Percentiles rank a stretch among this genome's conserved stretches.
These are phyloP conservation scores for Hypomecis punctinalis DNA, from an alignment of 2,888 invertebrate species.

Conservation along the genomic window DNA sequence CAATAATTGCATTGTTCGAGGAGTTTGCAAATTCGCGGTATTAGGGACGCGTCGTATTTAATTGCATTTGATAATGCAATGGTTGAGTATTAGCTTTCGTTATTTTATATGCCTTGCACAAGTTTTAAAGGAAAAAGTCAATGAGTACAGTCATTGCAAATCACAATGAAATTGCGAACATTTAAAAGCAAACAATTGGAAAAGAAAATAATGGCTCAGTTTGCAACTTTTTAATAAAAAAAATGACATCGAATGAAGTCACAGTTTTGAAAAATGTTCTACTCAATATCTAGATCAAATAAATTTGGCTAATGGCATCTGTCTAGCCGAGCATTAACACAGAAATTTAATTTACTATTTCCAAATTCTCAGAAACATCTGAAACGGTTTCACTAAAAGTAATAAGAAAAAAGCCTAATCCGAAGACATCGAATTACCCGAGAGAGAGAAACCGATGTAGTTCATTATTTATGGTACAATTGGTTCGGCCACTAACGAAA, in stretches of 20 bases:
- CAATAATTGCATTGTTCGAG: slow-evolving; percentile 3
- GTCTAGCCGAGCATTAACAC: background rate
- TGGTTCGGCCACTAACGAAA: slow-evolving; percentile 43
- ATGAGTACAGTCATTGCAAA: too few species aligned
- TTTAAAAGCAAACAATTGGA: too few species aligned
- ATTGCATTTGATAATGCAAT: slow-evolving; percentile 37
- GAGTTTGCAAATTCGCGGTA: slow-evolving; percentile 11
- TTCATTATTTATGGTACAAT: slow-evolving; percentile 56
- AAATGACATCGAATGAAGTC: too few species aligned
- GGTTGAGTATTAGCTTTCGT: background rate
- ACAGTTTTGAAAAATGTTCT: too few species aligned
- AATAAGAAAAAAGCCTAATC: slow-evolving; percentile 46
- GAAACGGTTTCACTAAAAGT: slow-evolving; percentile 42
- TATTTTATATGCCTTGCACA: too few species aligned
- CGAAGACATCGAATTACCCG: slow-evolving; percentile 48
- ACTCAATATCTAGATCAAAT: background rate
- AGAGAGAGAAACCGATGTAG: slow-evolving; percentile 48
- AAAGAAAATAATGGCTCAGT: too few species aligned
- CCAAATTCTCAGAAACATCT: slow-evolving; percentile 18
- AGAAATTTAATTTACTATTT: slow-evolving; percentile 12
- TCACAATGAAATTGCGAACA: too few species aligned
- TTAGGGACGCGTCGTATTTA: slow-evolving; percentile 48
- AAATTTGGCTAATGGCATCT: background rate
- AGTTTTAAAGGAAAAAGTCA: too few species aligned
- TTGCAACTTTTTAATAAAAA: too few species aligned